A percentile compares a stretch with the other conserved stretches of the same genome.
phyloP scores from a whole-genome alignment of 2,888 invertebrate genomes.

The Diadegma fenestrale region DNA sequence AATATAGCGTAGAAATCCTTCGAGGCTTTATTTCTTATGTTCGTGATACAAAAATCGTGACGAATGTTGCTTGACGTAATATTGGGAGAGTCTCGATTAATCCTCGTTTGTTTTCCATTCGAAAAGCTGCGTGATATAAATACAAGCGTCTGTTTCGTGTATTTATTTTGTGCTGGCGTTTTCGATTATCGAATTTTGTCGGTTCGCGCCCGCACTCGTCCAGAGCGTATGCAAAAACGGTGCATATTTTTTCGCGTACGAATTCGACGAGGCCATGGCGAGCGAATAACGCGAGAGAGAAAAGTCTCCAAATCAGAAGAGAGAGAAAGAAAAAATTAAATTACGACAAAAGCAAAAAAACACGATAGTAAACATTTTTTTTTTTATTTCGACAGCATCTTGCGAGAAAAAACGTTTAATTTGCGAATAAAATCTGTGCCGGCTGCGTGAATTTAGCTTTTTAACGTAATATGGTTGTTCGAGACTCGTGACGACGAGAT shows the following conservation, averaged over 20 bases:
- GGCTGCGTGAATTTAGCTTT: conserved; percentile 21
- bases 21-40: conserved; percentile 44
- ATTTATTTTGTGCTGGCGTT: neutral
- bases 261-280: neutral
- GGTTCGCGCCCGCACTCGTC: neutral
- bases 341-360: conserved; percentile 61
- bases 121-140: conserved; percentile 18
- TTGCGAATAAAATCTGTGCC: conserved; percentile 21
- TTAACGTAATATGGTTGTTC: conserved; percentile 14
- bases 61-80: conserved; percentile 24
- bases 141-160: conserved; percentile 18
- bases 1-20: conserved; percentile 58
- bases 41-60: conserved; percentile 52
- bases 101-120: conserved; percentile 1
- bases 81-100: neutral
- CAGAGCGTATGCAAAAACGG: conserved; percentile 12
- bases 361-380: conserved; percentile 21
- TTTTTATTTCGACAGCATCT: conserved; percentile 3
- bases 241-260: conserved; percentile 21
- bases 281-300: neutral
- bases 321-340: neutral
- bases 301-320: neutral
- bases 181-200: conserved; percentile 51
- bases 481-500: conserved; percentile 11
- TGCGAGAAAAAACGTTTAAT: neutral